Evolutionary conservation across 2,113 vertebrate species (phyloP), one percentile per base, ranked within the genome.

Genomic region (Phaetusa simplex): DNA sequence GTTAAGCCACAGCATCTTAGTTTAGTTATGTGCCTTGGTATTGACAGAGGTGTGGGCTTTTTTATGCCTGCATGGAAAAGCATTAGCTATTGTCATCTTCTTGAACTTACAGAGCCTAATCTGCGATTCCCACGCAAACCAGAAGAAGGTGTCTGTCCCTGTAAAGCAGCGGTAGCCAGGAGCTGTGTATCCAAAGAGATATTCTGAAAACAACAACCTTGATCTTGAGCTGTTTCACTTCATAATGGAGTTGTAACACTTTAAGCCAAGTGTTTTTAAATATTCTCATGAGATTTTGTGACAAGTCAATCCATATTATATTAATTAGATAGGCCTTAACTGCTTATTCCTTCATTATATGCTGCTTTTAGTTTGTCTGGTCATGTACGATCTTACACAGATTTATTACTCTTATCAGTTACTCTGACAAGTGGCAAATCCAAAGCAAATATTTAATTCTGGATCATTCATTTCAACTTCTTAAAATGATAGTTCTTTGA

Each of bases 121-220:
- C 30, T 42, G 38, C 6, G 22, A 27, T 61, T 56, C 49, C 74
- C 61, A 32, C 0, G 0, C 56, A 24, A 50, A 14, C 16, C 20
- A 15, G 52, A 27, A 15, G 40, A 50, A 34, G n/a, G 66, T 45
- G 45, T 9, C 50, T 50, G 14, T 62, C 73, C 5, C 34, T 21
- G 24, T 6, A n/a, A 45, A 45, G 71, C 84, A 66, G 66, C 3
- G 3, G 42, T 9, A 58, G n/a, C 53, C 79, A 15, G 59, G 30
- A 72, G n/a, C 34, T 74, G 45, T 6, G 2, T 0, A 0, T 24
- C 23, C 36, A 61, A 14, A 66, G 27, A 49, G 32, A 26, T 1
- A 1, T 18, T 70, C 52, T 93, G 62, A 34, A 52, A 90, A 45
- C 34, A 50, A 6, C 11, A 2, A 8, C 40, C 40, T 40, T 9